A percentile compares a stretch with the other conserved stretches of the same genome.
phyloP scores from a whole-genome alignment of 2,797 vertebrate genomes.

The Anolis apletophallus region DNA sequence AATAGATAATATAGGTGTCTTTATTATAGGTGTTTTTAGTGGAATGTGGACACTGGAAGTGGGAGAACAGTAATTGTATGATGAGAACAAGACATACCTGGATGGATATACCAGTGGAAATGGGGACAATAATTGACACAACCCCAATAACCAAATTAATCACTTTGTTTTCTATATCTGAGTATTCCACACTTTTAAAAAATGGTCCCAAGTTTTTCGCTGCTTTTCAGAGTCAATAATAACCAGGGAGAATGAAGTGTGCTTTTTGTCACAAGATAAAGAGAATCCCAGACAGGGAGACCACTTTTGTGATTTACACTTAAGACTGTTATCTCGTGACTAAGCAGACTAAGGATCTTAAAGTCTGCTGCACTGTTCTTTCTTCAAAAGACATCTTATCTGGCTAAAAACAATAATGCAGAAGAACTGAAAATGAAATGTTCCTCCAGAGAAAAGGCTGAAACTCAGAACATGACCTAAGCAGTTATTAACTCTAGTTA shows the following conservation, averaged over 20 bases:
- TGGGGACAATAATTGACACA: not conserved
- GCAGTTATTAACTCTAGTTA: not conserved
- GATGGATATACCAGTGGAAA: not conserved
- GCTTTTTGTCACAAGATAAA: slow-evolving; percentile 13
- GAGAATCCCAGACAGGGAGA: not conserved
- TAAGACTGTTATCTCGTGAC: slow-evolving; percentile 14
- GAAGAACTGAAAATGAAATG: not conserved
- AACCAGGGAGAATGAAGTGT: not conserved
- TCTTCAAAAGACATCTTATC: slow-evolving; percentile 15
- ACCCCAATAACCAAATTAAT: not conserved
- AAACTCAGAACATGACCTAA: slow-evolving; percentile 25
- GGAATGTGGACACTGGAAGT: not conserved
- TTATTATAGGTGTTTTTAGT: not conserved
- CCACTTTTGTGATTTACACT: not conserved
- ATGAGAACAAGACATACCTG: not conserved
- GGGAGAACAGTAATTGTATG: not conserved
- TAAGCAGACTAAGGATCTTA: not conserved
- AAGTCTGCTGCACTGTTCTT: not conserved
- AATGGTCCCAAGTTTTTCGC: not conserved
- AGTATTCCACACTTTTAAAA: not conserved
- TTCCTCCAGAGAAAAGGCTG: slow-evolving; percentile 23
- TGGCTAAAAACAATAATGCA: not conserved
- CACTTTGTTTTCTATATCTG: not conserved
- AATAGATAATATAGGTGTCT: no score
- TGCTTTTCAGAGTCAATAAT: not conserved